phyloP scores from a whole-genome alignment of 2,113 vertebrate species.

The Kryptolebias marmoratus region DNA sequence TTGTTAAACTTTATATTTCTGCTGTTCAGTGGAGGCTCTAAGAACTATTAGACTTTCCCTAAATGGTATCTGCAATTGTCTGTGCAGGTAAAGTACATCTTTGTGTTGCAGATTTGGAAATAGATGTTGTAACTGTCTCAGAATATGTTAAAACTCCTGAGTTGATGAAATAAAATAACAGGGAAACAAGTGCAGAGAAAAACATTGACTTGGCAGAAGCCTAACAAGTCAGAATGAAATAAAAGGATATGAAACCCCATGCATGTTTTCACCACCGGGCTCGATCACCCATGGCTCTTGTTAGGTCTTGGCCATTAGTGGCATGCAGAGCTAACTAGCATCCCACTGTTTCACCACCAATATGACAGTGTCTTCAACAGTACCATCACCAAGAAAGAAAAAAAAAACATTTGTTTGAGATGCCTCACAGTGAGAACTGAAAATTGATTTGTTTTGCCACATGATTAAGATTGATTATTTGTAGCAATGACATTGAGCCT shows the following conservation, averaged over 20 bases:
- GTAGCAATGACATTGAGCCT: no score
- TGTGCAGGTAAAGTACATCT: no score
- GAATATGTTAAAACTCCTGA: no score
- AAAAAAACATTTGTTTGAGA: no score
- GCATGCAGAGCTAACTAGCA: slow-evolving; percentile 51
- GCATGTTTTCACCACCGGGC: slow-evolving; percentile 45
- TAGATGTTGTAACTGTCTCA: neutral
- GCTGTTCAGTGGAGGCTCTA: no score
- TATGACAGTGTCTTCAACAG: slow-evolving; percentile 40
- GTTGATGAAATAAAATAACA: neutral
- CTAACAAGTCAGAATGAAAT: slow-evolving; percentile 22
- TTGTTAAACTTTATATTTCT: no score
- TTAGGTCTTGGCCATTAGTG: slow-evolving; percentile 37
- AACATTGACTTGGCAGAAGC: slow-evolving; percentile 28
- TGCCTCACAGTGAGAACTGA: no score
- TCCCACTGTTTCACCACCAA: slow-evolving; percentile 45
- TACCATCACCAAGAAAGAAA: neutral
- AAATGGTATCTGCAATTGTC: no score
- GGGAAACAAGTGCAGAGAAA: slow-evolving; percentile 3
- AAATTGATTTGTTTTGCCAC: no score
- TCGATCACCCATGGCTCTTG: slow-evolving; percentile 46
- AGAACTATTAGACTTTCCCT: no score
- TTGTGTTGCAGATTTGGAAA: no score
- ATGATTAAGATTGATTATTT: no score
- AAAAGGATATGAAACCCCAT: slow-evolving; percentile 21